Evolutionary conservation across 2,797 vertebrate species (phyloP), one percentile per base, ranked within the genome.

Genomic region (Pseudochaenichthys georgianus): DNA sequence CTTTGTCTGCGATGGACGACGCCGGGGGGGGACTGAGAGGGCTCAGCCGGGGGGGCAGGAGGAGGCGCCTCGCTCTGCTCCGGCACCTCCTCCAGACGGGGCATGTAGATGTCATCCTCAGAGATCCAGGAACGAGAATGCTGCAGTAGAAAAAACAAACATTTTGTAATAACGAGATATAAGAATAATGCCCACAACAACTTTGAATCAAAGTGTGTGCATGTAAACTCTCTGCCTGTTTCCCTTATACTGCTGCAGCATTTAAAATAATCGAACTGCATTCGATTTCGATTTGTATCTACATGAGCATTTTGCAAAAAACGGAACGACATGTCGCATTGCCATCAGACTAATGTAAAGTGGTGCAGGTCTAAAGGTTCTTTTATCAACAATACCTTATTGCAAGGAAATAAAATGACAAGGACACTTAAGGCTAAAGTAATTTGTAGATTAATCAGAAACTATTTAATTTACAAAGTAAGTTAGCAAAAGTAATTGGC

Each of bases 31-130:
- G 85, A 70, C 80, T 82, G 89, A 0, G 81, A 73, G 11, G 62
- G 62, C 66, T 94, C 92, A 2, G 83, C 54, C 0, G 72, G 7
- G 0, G 62, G 71, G 16, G 62, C 63, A 9, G 75, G 28, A 6
- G 75, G 51, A 5, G 77, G 58, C 17, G 17, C 48, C 15, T 89
- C 89, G 0, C 92, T 87, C 0, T 34, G 70, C 66, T 92, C 89
- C 0, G 51, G 47, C 45, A 73, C 72, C 45, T 88, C 89, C 7
- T 93, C 94, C 0, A 31, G 70, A 34, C 91, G 79, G 8, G 97
- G 97, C 78, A 95, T 96, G 89, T 96, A 96, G 89, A 99, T 96
- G 83, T 99, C 98, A 5, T 99, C 98, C 41, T 98, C 98, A 0
- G 97, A 98, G 88, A 99, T 99, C 98, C 98, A 99, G 71, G 94